A percentile compares a stretch with the other conserved stretches of the same genome.
These are phyloP conservation scores for Hipparchia sbordonii DNA, from an alignment of 2,888 invertebrate genomes.

Conservation along the genomic window DNA sequence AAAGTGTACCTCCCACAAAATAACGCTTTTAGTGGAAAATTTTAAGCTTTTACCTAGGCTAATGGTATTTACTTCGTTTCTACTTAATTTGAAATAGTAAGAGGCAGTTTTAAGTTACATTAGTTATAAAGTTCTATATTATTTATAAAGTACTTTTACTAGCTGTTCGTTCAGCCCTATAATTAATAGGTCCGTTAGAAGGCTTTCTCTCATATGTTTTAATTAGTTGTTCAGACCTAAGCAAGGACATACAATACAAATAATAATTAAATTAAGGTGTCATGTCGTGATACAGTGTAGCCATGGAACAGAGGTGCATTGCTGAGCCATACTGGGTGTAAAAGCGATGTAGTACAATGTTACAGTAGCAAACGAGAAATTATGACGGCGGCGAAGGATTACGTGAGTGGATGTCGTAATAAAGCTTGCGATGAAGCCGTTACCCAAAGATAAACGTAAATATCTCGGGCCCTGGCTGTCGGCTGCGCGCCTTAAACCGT, in stretches of 20 bases:
- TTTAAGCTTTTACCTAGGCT: conserved; percentile 27
- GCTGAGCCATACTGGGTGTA: conserved; percentile 56
- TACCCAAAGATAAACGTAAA: conserved; percentile 83
- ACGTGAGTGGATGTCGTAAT: conserved; percentile 83
- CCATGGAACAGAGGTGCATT: conserved; percentile 17
- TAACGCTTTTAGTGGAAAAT: conserved; percentile 21
- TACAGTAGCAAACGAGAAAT: conserved; percentile 79
- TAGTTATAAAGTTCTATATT: conserved; percentile 40
- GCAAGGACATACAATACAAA: too few relatives aligned
- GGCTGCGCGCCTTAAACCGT: conserved; percentile 53
- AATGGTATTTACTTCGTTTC: conserved; percentile 27
- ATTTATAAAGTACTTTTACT: conserved; percentile 43
- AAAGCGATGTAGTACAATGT: conserved; percentile 76
- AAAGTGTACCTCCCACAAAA: conserved; percentile 33
- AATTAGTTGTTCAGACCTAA: not conserved
- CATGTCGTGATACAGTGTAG: conserved; percentile 1
- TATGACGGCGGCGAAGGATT: conserved; percentile 81
- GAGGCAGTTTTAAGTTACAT: conserved; percentile 35
- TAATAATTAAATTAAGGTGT: not conserved
- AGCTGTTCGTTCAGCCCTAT: not conserved
- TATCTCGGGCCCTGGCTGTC: conserved; percentile 75
- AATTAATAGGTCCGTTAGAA: not conserved
- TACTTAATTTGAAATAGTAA: conserved; percentile 11
- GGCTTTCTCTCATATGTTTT: not conserved
- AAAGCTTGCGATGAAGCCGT: conserved; percentile 83